phyloP scores from a whole-genome alignment of 1,140 invertebrate species.

The Trichonephila clavipes region DNA sequence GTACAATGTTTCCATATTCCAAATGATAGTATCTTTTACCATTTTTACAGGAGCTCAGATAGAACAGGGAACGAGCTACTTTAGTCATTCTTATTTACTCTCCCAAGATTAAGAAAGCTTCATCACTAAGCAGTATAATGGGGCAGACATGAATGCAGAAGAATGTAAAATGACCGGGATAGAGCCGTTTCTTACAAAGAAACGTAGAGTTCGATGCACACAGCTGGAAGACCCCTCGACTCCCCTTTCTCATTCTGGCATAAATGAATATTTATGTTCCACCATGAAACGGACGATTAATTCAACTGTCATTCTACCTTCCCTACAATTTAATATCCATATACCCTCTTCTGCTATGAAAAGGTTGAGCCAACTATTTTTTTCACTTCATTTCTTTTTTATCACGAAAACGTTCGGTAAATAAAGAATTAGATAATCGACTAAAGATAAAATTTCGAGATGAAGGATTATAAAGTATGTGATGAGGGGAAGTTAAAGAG shows the following conservation, averaged over 20 bases:
- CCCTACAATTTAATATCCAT: constrained; percentile 57
- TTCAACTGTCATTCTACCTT: constrained; percentile 66
- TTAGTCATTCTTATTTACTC: background rate
- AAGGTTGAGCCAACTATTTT: background rate
- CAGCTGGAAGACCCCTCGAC: constrained; percentile 17
- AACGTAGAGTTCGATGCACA: constrained; percentile 15
- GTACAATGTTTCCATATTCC: background rate
- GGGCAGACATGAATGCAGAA: constrained; percentile 36
- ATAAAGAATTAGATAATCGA: no score
- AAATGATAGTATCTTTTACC: background rate
- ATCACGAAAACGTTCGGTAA: background rate
- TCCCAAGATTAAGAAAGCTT: constrained; percentile 7
- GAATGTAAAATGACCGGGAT: constrained; percentile 40
- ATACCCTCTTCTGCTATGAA: background rate
- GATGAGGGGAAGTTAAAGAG: no score
- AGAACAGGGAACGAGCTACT: background rate
- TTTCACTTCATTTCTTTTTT: background rate
- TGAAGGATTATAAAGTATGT: no score
- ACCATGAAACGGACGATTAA: constrained; percentile 54
- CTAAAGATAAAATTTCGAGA: no score
- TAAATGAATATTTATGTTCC: constrained; percentile 73
- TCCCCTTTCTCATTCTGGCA: constrained; percentile 26
- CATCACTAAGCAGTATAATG: constrained; percentile 6
- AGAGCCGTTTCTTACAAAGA: constrained; percentile 42
- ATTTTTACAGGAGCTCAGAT: background rate